These are phyloP conservation scores for Halcyon badia DNA, from an alignment of 2,797 vertebrate species.

Conservation along the genomic window DNA sequence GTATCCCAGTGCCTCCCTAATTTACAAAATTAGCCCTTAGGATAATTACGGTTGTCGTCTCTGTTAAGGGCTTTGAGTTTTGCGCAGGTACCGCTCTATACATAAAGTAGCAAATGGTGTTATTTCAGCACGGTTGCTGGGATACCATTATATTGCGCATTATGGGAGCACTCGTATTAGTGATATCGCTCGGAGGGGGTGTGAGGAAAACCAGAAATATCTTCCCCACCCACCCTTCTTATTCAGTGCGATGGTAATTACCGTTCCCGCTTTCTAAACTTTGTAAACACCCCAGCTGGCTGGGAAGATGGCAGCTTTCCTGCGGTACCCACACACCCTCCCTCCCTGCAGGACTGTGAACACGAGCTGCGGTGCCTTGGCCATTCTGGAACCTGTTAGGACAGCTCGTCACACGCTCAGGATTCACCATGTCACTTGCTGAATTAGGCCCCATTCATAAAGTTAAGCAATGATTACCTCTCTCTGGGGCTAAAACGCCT, in stretches of 20 bases:
- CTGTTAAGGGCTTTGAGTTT: neutral
- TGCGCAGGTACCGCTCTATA: neutral
- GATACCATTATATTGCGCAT: neutral
- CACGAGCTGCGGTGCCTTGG: rapidly evolving
- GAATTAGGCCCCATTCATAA: neutral
- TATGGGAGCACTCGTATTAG: neutral
- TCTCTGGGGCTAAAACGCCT: neutral
- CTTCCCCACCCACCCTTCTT: neutral
- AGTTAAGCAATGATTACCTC: neutral
- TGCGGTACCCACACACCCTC: rapidly evolving
- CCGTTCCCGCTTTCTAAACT: neutral
- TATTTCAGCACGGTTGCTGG: slow-evolving; percentile 7
- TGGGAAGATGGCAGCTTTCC: neutral
- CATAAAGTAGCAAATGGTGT: neutral
- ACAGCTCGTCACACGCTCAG: neutral
- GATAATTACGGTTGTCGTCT: neutral
- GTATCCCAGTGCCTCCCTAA: neutral
- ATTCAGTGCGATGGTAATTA: neutral
- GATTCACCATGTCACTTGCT: neutral
- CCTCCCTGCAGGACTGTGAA: neutral
- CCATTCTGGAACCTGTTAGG: neutral
- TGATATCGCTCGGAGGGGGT: neutral
- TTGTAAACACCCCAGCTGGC: neutral
- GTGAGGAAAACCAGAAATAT: slow-evolving; percentile 20
- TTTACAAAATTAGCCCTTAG: neutral